Evolutionary conservation across 2,888 invertebrate genomes (phyloP), one percentile per base, ranked within the genome.

Genomic region (Helleia helle): DNA sequence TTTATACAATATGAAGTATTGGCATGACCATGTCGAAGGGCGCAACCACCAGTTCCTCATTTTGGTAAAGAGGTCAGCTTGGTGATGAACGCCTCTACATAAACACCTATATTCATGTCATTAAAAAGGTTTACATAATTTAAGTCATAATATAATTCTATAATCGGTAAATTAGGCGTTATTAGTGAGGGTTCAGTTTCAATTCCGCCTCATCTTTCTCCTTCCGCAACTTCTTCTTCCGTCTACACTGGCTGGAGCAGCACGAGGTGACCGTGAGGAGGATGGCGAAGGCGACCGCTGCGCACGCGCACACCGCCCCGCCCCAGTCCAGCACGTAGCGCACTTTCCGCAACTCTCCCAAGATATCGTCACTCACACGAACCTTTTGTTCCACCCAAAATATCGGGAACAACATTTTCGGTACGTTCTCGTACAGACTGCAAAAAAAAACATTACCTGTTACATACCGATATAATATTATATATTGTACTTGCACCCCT

Each of bases 361-460:
- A 76, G 36, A 92, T 61, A 0, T 85, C 71, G 0, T 87, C 80
- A 0, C 88, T 87, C 1, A 92, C 77, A 8, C 71, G 65, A 1
- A 90, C 91, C 42, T 79, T 86, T 59, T 94, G 89, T 56, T 92
- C 89, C 54, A 94, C 91, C 93, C 94, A 94, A 44, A 94, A 86
- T 41, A 93, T 86, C 0, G 94, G 94, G 53, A 94, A 89, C 61
- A 89, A 89, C 50, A 91, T 84, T 39, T 71, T 86, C 1, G 92
- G 93, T 1, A 91, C 87, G 13, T 89, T 70, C 50, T 87, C 80
- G 63, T 88, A 92, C 29, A 92, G 60, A 1, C 92, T 93, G 75
- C 11, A 83, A 73, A 9, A 18, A 18, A 11, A 26, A 18, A 3
- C n/a, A n/a, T n/a, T n/a, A n/a, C n/a, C n/a, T n/a, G n/a, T n/a